Percentiles rank a stretch among this genome's conserved stretches.
Conservation (phyloP, 2,797 vertebrate species). For the Loris lydekkerianus region DNA sequence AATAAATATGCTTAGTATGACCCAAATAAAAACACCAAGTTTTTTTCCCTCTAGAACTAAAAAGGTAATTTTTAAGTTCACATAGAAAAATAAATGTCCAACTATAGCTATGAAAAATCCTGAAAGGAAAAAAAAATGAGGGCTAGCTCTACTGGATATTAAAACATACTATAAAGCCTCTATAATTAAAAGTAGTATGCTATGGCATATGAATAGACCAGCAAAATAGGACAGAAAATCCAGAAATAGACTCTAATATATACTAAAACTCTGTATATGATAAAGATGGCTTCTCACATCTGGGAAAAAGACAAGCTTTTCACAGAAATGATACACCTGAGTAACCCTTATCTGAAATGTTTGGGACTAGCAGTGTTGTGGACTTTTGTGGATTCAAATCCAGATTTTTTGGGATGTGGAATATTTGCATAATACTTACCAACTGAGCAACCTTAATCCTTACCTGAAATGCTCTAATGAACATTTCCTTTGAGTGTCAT, state of each 20-base stretch:
- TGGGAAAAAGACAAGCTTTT: neutral
- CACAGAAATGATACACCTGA: neutral
- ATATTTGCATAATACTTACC: neutral
- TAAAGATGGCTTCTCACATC: constrained; percentile 29
- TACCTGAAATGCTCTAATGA: neutral
- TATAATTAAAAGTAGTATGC: constrained; percentile 13
- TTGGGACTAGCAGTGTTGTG: neutral
- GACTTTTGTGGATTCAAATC: too few species aligned
- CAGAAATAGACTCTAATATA: neutral
- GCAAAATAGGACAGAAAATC: constrained; percentile 15
- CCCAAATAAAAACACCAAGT: neutral
- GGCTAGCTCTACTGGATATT: neutral
- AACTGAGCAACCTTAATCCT: neutral
- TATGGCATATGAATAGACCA: neutral
- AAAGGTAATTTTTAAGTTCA: constrained; percentile 13
- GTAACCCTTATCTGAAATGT: neutral
- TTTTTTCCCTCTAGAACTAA: neutral
- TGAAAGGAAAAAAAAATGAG: neutral
- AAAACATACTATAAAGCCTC: neutral
- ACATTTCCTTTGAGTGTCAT: neutral
- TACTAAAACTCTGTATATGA: neutral
- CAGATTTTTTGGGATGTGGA: neutral
- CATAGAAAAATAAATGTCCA: constrained; percentile 16
- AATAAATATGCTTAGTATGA: constrained; percentile 1
- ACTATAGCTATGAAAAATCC: constrained; percentile 15